Conservation (phyloP, 2,797 vertebrate genomes). For the Psittacula derbiana region DNA sequence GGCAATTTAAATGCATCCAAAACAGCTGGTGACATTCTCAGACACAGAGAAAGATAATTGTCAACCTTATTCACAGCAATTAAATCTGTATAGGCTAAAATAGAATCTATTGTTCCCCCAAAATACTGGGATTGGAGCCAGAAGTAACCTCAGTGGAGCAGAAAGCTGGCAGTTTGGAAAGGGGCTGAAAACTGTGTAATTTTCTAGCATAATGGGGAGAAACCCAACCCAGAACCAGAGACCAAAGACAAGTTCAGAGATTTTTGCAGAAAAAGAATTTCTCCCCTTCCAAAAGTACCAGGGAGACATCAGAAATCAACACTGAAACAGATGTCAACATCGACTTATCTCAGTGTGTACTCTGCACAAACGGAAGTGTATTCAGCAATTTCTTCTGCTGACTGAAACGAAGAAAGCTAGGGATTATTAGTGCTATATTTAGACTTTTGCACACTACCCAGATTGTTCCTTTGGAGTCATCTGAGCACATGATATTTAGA, state of each 20-base stretch:
- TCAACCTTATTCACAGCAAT: constrained; percentile 62
- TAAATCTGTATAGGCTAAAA: constrained; percentile 69
- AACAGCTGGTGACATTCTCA: constrained; percentile 61
- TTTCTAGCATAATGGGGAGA: not conserved
- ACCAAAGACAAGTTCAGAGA: not conserved
- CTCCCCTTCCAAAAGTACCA: not conserved
- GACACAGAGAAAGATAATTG: constrained; percentile 62
- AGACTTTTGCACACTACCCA: not conserved
- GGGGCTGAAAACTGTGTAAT: not conserved
- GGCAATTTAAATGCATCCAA: constrained; percentile 18
- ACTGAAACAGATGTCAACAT: not conserved
- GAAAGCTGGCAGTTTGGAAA: not conserved
- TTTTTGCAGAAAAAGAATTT: not conserved
- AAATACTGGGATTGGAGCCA: constrained; percentile 53
- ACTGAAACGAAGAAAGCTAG: constrained; percentile 7
- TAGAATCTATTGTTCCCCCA: constrained; percentile 59
- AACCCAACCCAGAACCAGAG: not conserved
- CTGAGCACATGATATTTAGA: not conserved
- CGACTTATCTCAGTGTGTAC: not conserved
- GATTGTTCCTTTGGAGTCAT: not conserved
- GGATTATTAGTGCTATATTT: not conserved
- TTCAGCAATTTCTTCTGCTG: not conserved
- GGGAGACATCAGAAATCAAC: not conserved
- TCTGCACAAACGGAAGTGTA: not conserved
- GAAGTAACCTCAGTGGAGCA: constrained; percentile 30